Evolutionary conservation across 2,888 invertebrate genomes (phyloP).

Genomic region (Baronia brevicornis): DNA sequence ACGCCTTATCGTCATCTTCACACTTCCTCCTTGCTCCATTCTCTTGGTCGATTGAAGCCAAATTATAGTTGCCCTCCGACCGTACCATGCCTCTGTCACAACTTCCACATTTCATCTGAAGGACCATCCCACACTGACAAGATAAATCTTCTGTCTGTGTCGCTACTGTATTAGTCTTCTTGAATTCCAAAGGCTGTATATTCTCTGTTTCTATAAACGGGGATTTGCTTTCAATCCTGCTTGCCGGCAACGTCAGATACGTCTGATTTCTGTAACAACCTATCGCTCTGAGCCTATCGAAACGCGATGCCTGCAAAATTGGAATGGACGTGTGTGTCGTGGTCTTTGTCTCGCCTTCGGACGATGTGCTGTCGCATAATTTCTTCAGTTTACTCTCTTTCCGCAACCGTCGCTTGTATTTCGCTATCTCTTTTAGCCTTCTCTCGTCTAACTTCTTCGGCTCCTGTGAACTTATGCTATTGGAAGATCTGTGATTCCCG

Average conservation of each 20-base stretch:
- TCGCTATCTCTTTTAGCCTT: slow-evolving; percentile 63
- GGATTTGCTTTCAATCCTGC: slow-evolving; percentile 52
- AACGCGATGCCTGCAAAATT: slow-evolving; percentile 64
- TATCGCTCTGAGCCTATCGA: slow-evolving; percentile 63
- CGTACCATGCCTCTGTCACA: slow-evolving; percentile 52
- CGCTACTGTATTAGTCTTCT: slow-evolving; percentile 47
- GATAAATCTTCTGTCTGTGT: slow-evolving; percentile 61
- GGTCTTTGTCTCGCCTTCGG: slow-evolving; percentile 48
- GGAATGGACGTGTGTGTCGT: slow-evolving; percentile 65
- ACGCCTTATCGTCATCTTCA: slow-evolving; percentile 43
- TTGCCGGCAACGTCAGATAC: slow-evolving; percentile 59
- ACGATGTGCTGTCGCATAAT: slow-evolving; percentile 60
- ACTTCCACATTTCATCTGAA: slow-evolving; percentile 39
- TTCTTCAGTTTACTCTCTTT: slow-evolving; percentile 63
- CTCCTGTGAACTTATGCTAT: slow-evolving; percentile 29
- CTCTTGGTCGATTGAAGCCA: slow-evolving; percentile 48
- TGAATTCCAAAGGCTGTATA: slow-evolving; percentile 43
- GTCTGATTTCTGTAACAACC: slow-evolving; percentile 67
- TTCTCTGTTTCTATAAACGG: slow-evolving; percentile 47
- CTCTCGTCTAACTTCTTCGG: slow-evolving; percentile 55
- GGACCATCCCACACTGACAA: slow-evolving; percentile 48
- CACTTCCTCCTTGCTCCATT: slow-evolving; percentile 42
- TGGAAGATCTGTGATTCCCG: slow-evolving; percentile 37
- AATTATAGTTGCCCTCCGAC: slow-evolving; percentile 56
- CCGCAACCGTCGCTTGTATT: slow-evolving; percentile 58